Evolutionary conservation across 2,888 invertebrate species (phyloP), one percentile per base, ranked within the genome.

Genomic region (Blastobasis adustella): DNA sequence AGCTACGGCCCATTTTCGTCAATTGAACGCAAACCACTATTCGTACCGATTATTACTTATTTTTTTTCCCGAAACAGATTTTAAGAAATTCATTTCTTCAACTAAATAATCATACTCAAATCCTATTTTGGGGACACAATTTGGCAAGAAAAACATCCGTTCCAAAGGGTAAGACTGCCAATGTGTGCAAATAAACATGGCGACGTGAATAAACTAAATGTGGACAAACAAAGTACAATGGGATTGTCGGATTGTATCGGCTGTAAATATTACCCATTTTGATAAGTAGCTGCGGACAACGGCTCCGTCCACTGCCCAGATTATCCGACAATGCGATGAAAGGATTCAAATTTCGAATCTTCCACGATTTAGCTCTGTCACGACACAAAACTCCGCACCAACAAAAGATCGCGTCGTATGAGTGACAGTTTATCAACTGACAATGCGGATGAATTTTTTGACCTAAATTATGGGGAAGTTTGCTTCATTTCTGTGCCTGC

Each of bases 141-240:
- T 70, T 68, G 60, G 61, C 51, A 75, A 78, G 73, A 78, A 79
- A 78, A 84, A 85, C 83, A 82, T 85, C 79, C 82, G 77, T 61
- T 61, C 49, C 10, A 71, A 78, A 76, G 76, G 76, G 71, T 73
- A 62, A 65, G 65, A 52, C 54, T 56, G 67, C 66, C 67, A 82
- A 79, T 78, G 79, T 83, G 82, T 76, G 69, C 79, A 81, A 78
- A 76, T 76, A 81, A 74, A 71, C 70, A 67, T 62, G 55, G 62
- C 23, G 60, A 53, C 65, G 65, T 76, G 78, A 74, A 79, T 79
- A 71, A 76, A 76, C 74, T 75, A 73, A 83, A 85, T 79, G 79
- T 87, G 84, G 68, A 82, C 79, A 84, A 85, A 84, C 82, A 84
- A 57, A 57, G 55, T 54, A 78, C 76, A 79, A 78, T 66, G 61